Percentiles rank a stretch among this genome's conserved stretches.
Conservation (phyloP, 1,140 invertebrate species). For the Spodoptera litura region DNA sequence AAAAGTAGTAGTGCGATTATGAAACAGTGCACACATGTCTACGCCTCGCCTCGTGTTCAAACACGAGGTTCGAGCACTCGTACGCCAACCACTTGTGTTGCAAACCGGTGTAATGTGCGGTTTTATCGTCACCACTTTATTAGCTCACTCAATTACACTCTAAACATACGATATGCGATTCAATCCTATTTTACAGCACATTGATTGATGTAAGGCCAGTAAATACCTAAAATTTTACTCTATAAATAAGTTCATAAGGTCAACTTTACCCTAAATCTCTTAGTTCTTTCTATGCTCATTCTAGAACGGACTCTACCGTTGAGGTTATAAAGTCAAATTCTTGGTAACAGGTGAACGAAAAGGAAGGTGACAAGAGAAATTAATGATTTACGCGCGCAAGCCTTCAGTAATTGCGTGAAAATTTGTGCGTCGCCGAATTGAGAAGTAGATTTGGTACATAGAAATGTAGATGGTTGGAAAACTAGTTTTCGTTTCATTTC, state of each 20-base stretch:
- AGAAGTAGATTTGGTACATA: not conserved
- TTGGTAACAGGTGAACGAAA: too few species aligned
- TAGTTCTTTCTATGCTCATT: not conserved
- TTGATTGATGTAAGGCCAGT: not conserved
- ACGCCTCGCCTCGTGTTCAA: not conserved
- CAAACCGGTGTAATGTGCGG: not conserved
- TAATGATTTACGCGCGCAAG: constrained; percentile 39
- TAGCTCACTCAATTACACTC: not conserved
- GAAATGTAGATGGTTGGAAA: too few species aligned
- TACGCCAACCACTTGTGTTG: constrained; percentile 29
- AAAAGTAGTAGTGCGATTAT: not conserved
- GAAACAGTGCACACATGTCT: not conserved
- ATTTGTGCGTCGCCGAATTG: constrained; percentile 24
- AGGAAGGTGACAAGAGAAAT: constrained; percentile 42
- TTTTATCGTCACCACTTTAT: not conserved
- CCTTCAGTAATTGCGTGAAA: constrained; percentile 36
- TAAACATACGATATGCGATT: not conserved
- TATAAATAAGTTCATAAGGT: not conserved
- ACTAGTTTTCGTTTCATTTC: too few species aligned
- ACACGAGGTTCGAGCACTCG: not conserved
- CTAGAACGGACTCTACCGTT: not conserved
- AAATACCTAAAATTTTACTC: not conserved
- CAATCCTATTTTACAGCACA: not conserved
- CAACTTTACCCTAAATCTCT: not conserved
- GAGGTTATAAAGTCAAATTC: not conserved